A percentile compares a stretch with the other conserved stretches of the same genome.
Conservation (phyloP, 2,113 vertebrate genomes). For the Gymnogyps californianus region DNA sequence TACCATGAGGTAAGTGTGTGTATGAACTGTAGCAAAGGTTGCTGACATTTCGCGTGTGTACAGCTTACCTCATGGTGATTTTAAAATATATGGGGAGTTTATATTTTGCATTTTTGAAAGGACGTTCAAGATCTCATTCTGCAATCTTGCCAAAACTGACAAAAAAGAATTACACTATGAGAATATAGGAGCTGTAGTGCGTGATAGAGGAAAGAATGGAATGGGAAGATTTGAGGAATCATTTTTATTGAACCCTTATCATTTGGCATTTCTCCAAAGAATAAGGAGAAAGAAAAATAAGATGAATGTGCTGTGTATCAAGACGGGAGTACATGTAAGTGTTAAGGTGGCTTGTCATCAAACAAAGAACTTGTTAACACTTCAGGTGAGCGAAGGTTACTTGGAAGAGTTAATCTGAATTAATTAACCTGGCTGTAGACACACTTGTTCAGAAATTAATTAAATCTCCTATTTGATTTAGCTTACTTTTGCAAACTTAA, state of each 20-base stretch:
- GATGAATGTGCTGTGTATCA: not conserved
- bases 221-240: not conserved
- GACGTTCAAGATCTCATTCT: not conserved
- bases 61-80: not conserved
- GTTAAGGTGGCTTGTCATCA: not conserved
- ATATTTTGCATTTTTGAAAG: not conserved
- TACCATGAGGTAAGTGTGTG: not conserved
- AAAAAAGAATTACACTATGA: not conserved
- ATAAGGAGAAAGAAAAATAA: not conserved
- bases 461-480: not conserved
- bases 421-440: not conserved
- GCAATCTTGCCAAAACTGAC: not conserved
- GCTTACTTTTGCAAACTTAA: not conserved
- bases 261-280: not conserved
- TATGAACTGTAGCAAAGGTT: not conserved
- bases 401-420: not conserved
- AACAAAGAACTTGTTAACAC: not conserved
- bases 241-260: not conserved
- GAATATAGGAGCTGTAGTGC: not conserved
- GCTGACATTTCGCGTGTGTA: not conserved
- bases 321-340: not conserved
- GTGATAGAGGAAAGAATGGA: not conserved
- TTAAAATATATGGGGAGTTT: not conserved
- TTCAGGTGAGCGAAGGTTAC: not conserved
- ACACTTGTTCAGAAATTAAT: not conserved